A percentile compares a stretch with the other conserved stretches of the same genome.
phyloP scores from a whole-genome alignment of 1,140 invertebrate genomes.

The Solen grandis region DNA sequence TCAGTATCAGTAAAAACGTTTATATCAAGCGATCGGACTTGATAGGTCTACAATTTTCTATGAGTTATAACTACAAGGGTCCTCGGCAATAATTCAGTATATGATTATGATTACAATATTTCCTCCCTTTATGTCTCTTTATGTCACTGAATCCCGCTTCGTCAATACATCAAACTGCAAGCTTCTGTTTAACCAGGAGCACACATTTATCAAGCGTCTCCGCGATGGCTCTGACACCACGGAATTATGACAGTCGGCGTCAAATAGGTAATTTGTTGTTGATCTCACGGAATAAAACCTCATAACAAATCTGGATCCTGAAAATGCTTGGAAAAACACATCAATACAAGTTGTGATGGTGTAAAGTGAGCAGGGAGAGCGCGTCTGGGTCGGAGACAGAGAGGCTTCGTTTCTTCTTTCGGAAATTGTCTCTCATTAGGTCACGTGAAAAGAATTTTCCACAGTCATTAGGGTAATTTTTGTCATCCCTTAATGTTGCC shows the following conservation, averaged over 20 bases:
- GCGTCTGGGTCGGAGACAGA: too few species aligned
- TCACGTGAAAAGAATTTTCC: too few species aligned
- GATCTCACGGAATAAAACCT: constrained; percentile 25
- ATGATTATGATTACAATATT: constrained; percentile 54
- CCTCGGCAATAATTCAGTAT: constrained; percentile 55
- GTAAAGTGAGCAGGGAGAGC: neutral
- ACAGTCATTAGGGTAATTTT: too few species aligned
- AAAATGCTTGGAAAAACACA: too few species aligned
- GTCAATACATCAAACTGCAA: constrained; percentile 51
- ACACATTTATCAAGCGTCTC: constrained; percentile 56
- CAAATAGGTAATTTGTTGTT: constrained; percentile 59
- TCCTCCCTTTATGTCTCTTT: constrained; percentile 53
- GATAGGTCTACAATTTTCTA: constrained; percentile 42
- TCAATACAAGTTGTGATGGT: neutral
- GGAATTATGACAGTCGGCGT: constrained; percentile 53
- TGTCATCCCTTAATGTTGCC: too few species aligned
- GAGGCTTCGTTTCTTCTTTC: too few species aligned
- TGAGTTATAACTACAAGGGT: constrained; percentile 41
- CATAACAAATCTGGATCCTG: too few species aligned
- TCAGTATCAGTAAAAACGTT: constrained; percentile 49
- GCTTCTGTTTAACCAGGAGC: constrained; percentile 39
- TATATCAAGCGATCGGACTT: constrained; percentile 17
- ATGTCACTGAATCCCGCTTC: constrained; percentile 39
- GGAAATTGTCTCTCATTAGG: too few species aligned
- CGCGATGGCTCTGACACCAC: constrained; percentile 37